phyloP scores from a whole-genome alignment of 2,797 vertebrate genomes.

The Gymnocypris eckloni region DNA sequence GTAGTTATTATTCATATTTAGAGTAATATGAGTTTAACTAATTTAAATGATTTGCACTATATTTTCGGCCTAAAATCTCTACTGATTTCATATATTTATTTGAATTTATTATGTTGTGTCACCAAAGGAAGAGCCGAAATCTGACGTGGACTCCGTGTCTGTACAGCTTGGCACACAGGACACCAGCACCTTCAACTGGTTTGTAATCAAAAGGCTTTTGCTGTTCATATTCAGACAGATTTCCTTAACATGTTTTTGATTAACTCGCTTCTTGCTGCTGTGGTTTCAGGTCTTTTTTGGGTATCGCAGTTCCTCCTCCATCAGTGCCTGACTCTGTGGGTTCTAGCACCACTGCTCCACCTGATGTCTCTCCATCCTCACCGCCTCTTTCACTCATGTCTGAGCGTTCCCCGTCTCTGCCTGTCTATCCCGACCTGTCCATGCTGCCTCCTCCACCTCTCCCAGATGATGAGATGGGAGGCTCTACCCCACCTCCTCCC shows the following conservation, averaged over 20 bases:
- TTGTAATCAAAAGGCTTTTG: not conserved
- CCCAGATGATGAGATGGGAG: constrained; percentile 12
- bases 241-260: not conserved
- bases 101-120: not conserved
- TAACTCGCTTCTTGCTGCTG: not conserved
- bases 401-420: constrained; percentile 23
- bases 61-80: not conserved
- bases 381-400: constrained; percentile 31
- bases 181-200: constrained; percentile 42
- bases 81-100: not conserved
- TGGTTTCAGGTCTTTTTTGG: constrained; percentile 66
- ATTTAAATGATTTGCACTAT: not conserved
- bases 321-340: constrained; percentile 68
- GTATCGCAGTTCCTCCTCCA: constrained; percentile 77
- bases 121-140: not conserved
- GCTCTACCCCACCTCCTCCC: constrained; percentile 46
- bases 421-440: constrained; percentile 24
- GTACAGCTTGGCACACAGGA: constrained; percentile 6
- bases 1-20: not conserved
- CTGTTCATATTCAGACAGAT: not conserved
- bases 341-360: constrained; percentile 49
- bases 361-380: constrained; percentile 61
- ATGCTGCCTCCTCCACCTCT: constrained; percentile 42
- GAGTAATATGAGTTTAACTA: not conserved
- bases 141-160: not conserved